phyloP scores from a whole-genome alignment of 23 tunicate genomes.

The Styela clava region DNA sequence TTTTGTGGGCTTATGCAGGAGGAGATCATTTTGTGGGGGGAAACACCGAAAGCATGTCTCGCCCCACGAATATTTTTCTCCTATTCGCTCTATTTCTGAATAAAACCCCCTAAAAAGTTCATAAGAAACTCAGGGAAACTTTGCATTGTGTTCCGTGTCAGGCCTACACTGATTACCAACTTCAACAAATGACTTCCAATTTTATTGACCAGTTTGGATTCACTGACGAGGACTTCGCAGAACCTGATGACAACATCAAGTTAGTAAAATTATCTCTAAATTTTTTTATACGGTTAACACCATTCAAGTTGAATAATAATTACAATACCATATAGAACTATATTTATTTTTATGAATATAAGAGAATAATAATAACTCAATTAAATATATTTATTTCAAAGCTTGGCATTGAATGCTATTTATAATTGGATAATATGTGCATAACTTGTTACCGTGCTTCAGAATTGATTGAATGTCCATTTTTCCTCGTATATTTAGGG shows the following conservation, averaged over 20 bases:
- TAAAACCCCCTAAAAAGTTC: too few species aligned
- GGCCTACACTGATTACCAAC: slow-evolving; percentile 97
- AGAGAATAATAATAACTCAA: too few species aligned
- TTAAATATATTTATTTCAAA: too few species aligned
- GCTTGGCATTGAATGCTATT: too few species aligned
- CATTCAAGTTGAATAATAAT: too few species aligned
- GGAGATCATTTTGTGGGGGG: slow-evolving; percentile 33
- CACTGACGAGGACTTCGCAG: slow-evolving; percentile 82
- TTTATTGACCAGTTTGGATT: slow-evolving; percentile 99
- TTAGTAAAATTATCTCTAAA: slow-evolving; percentile 29
- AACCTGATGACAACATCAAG: slow-evolving; percentile 81
- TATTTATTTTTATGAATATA: too few species aligned
- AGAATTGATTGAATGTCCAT: too few species aligned
- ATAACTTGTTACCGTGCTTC: too few species aligned
- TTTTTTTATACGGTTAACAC: not conserved
- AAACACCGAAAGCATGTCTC: slow-evolving; percentile 27
- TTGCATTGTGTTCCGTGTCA: slow-evolving; percentile 59
- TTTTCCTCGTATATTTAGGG: too few species aligned
- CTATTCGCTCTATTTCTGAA: too few species aligned
- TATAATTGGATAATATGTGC: too few species aligned
- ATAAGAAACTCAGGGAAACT: slow-evolving; percentile 14
- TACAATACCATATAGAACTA: too few species aligned
- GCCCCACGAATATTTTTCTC: slow-evolving; percentile 4
- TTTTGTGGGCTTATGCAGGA: not conserved
- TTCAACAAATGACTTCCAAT: slow-evolving; percentile 96